Percentiles rank a stretch among this genome's conserved stretches.
These are phyloP conservation scores for Agapetus fuscipes DNA, from an alignment of 2,888 invertebrate genomes.

Conservation along the genomic window DNA sequence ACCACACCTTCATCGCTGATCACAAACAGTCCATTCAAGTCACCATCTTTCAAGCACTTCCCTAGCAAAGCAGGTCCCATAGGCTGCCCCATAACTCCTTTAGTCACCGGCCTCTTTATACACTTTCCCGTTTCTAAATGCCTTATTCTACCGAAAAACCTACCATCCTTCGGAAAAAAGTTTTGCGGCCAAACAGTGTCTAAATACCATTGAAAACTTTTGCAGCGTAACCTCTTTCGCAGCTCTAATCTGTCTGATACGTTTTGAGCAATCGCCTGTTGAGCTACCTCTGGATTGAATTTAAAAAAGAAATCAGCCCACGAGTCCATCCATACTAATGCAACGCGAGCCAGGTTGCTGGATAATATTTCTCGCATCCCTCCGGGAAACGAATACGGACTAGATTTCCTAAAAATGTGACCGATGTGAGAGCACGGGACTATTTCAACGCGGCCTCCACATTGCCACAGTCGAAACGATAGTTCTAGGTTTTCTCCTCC, in stretches of 20 bases:
- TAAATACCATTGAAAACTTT: constrained; percentile 88
- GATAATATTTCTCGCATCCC: constrained; percentile 83
- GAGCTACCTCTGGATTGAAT: constrained; percentile 63
- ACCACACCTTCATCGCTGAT: constrained; percentile 59
- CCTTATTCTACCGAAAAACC: constrained; percentile 82
- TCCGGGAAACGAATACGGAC: constrained; percentile 93
- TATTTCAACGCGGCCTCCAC: constrained; percentile 84
- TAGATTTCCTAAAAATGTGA: constrained; percentile 84
- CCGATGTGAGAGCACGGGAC: constrained; percentile 91
- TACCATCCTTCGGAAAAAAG: constrained; percentile 80
- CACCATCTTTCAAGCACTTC: constrained; percentile 49
- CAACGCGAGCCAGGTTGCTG: constrained; percentile 85
- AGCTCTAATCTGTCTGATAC: constrained; percentile 57
- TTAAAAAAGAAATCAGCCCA: constrained; percentile 90
- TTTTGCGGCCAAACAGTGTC: constrained; percentile 93
- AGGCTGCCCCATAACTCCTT: constrained; percentile 52
- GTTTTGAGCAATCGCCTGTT: constrained; percentile 48
- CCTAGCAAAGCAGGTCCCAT: constrained; percentile 61
- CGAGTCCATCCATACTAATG: constrained; percentile 97
- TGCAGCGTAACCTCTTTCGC: constrained; percentile 64
- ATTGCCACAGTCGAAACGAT: constrained; percentile 94
- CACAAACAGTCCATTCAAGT: constrained; percentile 61
- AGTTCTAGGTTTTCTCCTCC: constrained; percentile 97
- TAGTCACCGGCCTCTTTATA: constrained; percentile 53
- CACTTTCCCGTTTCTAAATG: constrained; percentile 44